Evolutionary conservation across 2,113 vertebrate genomes (phyloP), one percentile per base, ranked within the genome.

Genomic region (Sorex araneus): DNA sequence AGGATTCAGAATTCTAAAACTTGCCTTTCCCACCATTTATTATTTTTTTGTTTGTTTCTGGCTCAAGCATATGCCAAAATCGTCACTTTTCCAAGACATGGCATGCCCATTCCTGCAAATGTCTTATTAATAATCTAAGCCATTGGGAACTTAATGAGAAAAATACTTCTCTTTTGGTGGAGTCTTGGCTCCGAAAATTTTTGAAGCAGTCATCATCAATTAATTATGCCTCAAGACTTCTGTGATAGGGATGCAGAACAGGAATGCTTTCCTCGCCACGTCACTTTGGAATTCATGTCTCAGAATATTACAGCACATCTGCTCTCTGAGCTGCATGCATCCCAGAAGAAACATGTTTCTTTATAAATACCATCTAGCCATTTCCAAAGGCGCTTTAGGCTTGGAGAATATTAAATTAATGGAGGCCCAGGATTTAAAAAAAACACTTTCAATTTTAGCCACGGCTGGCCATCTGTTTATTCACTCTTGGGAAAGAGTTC

Each of bases 391-490:
- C 81, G 8, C 43, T 90, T 89, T 85, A 86, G 66, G 67, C 57
- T 91, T 63, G 40, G 73, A 91, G 73, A 91, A 0, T 75, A 87
- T 95, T 84, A 96, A 87, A 93, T 28, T 74, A 94, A 90, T 84
- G 88, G 91, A 94, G 86, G 95, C 92, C 95, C 80, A 87, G 60
- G 75, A 91, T 40, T 94, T 95, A 94, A 89, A 32, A n/a, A 96
- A 94, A 89, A 40, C 19, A 87, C 94, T 96, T 96, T 95, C 93
- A 95, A 54, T 96, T 94, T 96, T 93, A 95, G 92, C 64, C n/a
- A 34, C 94, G 84, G 63, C 92, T 32, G 73, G 43, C 91, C 95
- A 96, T 96, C 96, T 97, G 96, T 93, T 96, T 92, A 71, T 89
- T 88, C 18, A 19, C 89, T 36, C 80, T 95, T 95, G 86, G 92